A percentile compares a stretch with the other conserved stretches of the same genome.
Evolutionary conservation across 2,113 vertebrate species (phyloP).

Genomic region (Silurus glanis): DNA sequence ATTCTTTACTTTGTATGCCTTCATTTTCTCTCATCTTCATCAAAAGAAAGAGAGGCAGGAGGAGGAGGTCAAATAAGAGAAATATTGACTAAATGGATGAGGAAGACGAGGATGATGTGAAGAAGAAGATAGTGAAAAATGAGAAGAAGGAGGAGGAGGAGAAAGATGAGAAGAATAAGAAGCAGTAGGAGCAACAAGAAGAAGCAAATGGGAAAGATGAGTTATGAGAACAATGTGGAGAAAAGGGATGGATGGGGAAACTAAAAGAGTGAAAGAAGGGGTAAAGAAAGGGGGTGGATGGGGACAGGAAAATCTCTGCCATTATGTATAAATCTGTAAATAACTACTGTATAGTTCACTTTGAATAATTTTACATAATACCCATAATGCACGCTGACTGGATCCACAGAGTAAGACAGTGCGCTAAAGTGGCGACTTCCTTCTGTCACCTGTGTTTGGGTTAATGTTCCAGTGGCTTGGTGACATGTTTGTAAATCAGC

Average conservation of each 20-base stretch:
- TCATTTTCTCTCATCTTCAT: no score
- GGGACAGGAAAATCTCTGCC: neutral
- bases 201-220: neutral
- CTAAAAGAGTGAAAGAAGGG: no score
- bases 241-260: no score
- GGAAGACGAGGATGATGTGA: neutral
- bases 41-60: neutral
- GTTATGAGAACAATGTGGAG: no score
- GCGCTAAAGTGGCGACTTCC: neutral
- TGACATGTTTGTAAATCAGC: no score
- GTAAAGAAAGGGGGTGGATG: no score
- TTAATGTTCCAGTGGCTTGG: neutral
- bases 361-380: neutral
- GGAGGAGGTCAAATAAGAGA: neutral
- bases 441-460: neutral
- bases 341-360: no score
- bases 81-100: neutral
- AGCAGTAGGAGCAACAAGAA: no score
- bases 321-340: neutral
- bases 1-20: no score
- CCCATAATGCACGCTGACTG: neutral
- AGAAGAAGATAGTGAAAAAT: neutral
- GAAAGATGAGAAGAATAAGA: no score
- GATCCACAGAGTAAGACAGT: neutral
- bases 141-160: neutral